Base-by-base conservation (phyloP, 2,797 vertebrate genomes). In the Acanthurus lineatus region DNA sequence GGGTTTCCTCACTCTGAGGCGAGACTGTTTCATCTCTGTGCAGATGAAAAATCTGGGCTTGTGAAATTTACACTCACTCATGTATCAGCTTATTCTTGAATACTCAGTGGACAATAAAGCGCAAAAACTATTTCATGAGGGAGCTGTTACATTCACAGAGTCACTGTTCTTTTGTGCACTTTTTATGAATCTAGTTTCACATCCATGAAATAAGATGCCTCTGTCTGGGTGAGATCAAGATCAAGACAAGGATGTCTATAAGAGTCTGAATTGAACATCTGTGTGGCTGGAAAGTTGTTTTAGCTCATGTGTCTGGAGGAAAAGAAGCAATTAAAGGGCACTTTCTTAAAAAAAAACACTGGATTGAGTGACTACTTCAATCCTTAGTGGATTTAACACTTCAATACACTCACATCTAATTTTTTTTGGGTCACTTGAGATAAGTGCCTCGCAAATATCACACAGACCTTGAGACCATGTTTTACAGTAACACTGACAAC, bases 351-450 rank as follows among this genome's bases (percentile, higher is more conserved):
- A 47, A 47, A 16, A 35, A 35, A 35, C 32, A 61, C 54, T 17
- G 28, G n/a, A n/a, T 77, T 63, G 51, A 76, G 70, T 92, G 93
- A 25, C 64, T 60, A 25, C 42, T 54, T 61, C 86, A 91, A 78
- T 89, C 47, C 35, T 63, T 89, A 89, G 90, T 91, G 90, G 93
- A 94, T 94, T 94, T 94, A 90, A 90, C 92, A 90, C 91, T 83
- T 67, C 8, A 15, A 64, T 40, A 69, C 82, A 84, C 87, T 89
- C 85, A 68, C 74, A 91, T 92, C 91, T 89, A 91, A 87, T 14
- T 44, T 44, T 44, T 44, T 68, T 69, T 77, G 28, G 14, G 20
- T 62, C 10, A 19, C 53, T 86, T 76, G 83, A 76, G 15, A 1
- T 66, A 67, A 76, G 20, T 28, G 58, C 28, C n/a, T 68, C 32